These are phyloP conservation scores for Philhelius pedissequus DNA, from an alignment of 2,888 invertebrate species.

Conservation along the genomic window DNA sequence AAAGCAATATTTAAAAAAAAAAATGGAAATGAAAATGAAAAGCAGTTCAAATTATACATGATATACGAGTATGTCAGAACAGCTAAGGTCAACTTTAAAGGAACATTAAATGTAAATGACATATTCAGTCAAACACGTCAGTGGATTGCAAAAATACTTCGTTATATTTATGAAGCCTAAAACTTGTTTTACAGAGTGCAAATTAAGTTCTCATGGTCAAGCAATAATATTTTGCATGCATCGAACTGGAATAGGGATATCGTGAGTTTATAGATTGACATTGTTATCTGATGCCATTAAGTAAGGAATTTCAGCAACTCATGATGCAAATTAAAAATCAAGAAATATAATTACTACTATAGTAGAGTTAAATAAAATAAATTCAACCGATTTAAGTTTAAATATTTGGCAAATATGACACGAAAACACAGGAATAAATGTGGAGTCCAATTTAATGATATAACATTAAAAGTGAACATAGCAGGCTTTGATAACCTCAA, in stretches of 20 bases:
- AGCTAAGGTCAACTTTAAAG: conserved; percentile 12
- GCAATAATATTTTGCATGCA: not conserved
- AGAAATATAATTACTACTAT: too few species aligned
- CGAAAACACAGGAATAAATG: too few species aligned
- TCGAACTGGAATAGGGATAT: not conserved
- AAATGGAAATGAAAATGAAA: not conserved
- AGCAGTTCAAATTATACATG: not conserved
- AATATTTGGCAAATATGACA: too few species aligned
- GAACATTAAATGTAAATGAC: conserved; percentile 34
- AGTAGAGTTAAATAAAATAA: too few species aligned
- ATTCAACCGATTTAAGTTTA: too few species aligned
- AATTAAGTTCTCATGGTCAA: conserved; percentile 22
- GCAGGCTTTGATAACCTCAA: too few species aligned
- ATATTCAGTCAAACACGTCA: conserved; percentile 33
- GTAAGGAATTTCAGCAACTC: not conserved
- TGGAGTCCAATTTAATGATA: too few species aligned
- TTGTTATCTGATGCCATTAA: not conserved
- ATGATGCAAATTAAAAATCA: not conserved
- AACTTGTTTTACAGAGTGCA: not conserved
- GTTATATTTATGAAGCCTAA: not conserved
- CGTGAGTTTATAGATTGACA: not conserved
- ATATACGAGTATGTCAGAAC: too few species aligned
- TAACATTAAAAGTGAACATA: too few species aligned
- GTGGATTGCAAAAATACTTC: not conserved
- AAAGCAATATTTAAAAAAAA: not conserved